Evolutionary conservation across 2,888 invertebrate genomes (phyloP).

Genomic region (Trichogramma dendrolimi): DNA sequence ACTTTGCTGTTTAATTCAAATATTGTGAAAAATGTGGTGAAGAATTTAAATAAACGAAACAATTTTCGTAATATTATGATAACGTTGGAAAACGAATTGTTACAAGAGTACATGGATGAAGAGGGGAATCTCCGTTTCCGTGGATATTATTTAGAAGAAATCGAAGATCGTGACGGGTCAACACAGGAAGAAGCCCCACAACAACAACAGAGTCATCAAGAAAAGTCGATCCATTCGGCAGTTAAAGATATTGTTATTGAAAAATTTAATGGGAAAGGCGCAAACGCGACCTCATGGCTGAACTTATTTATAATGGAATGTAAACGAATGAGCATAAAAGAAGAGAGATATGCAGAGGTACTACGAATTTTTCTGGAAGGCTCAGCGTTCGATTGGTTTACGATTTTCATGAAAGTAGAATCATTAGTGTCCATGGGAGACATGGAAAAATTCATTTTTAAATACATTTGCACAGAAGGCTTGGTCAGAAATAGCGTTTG

Average conservation of each 20-base stretch:
- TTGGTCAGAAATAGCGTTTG: constrained; percentile 28
- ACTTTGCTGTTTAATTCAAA: constrained; percentile 13
- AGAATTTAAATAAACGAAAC: neutral
- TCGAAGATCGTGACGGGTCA: constrained; percentile 3
- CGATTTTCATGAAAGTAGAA: constrained; percentile 21
- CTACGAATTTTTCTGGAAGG: constrained; percentile 28
- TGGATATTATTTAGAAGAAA: constrained; percentile 21
- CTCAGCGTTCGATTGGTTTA: constrained; percentile 27
- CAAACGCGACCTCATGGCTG: constrained; percentile 24
- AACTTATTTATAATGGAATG: constrained; percentile 24
- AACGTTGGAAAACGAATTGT: constrained; percentile 25
- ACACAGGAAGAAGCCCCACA: constrained; percentile 6
- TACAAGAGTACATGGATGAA: constrained; percentile 27
- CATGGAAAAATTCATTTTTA: constrained; percentile 26
- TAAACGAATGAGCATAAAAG: constrained; percentile 21
- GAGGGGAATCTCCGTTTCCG: constrained; percentile 30
- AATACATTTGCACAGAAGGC: constrained; percentile 25
- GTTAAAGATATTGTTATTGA: constrained; percentile 28
- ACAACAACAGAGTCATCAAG: no score
- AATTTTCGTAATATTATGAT: constrained; percentile 23
- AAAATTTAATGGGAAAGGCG: constrained; percentile 27
- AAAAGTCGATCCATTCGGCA: constrained; percentile 11
- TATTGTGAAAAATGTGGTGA: constrained; percentile 24
- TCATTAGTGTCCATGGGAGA: constrained; percentile 17
- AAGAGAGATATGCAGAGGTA: constrained; percentile 24